A percentile compares a stretch with the other conserved stretches of the same genome.
These are phyloP conservation scores for Eupithecia tripunctaria DNA, from an alignment of 2,888 invertebrate species.

Conservation along the genomic window DNA sequence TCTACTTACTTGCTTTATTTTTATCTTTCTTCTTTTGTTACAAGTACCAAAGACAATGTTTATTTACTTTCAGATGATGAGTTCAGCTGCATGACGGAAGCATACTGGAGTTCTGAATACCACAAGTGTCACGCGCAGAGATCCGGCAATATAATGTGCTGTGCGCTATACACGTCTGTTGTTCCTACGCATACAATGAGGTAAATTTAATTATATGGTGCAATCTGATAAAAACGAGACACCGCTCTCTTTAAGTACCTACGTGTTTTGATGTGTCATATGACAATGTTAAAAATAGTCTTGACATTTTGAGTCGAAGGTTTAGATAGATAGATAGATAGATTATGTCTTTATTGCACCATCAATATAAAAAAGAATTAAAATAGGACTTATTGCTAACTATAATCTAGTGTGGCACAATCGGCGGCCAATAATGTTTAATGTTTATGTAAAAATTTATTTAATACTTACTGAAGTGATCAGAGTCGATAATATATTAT, in stretches of 20 bases:
- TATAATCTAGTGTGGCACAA: too few relatives aligned
- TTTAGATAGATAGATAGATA: too few relatives aligned
- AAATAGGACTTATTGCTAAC: too few relatives aligned
- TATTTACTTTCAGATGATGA: constrained; percentile 39
- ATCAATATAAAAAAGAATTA: too few relatives aligned
- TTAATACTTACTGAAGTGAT: too few relatives aligned
- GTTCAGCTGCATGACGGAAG: constrained; percentile 80
- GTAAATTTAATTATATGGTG: constrained; percentile 54
- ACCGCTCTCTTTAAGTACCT: too few relatives aligned
- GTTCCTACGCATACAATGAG: constrained; percentile 92
- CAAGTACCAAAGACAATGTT: not conserved
- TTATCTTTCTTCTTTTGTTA: too few relatives aligned
- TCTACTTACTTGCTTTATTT: too few relatives aligned
- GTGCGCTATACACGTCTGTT: constrained; percentile 88
- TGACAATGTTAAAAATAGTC: not conserved
- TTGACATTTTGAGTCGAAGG: not conserved
- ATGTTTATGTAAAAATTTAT: not conserved
- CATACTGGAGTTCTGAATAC: constrained; percentile 94
- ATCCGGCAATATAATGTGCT: constrained; percentile 87
- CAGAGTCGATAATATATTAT: too few relatives aligned
- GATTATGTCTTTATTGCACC: too few relatives aligned
- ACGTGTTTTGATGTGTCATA: not conserved
- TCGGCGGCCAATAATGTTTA: too few relatives aligned
- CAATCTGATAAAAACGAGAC: not conserved
- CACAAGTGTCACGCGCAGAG: constrained; percentile 93